Percentiles rank a stretch among this genome's conserved stretches.
These are phyloP conservation scores for Hesperophylax magnus DNA, from an alignment of 1,140 invertebrate species.

Conservation along the genomic window DNA sequence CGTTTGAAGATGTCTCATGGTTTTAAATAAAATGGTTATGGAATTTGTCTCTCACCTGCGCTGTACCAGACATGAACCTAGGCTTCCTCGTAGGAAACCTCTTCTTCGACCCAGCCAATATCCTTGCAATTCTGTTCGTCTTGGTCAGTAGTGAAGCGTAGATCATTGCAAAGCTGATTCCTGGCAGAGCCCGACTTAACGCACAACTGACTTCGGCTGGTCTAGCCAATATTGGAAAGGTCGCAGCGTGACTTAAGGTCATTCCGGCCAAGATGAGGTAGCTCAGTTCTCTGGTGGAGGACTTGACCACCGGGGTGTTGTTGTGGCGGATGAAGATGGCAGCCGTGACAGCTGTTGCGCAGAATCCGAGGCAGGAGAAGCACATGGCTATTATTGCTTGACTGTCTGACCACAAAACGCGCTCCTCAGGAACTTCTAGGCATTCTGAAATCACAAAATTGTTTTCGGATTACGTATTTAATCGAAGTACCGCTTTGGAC, in stretches of 20 bases:
- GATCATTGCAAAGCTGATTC: constrained; percentile 86
- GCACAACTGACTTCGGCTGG: constrained; percentile 79
- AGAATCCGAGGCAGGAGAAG: constrained; percentile 78
- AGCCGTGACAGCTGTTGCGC: constrained; percentile 76
- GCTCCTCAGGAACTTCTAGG: constrained; percentile 66
- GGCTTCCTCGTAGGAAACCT: constrained; percentile 85
- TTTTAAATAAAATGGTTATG: no score
- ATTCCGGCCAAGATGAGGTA: constrained; percentile 80
- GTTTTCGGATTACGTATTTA: no score
- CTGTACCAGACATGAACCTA: constrained; percentile 73
- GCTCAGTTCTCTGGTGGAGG: constrained; percentile 86
- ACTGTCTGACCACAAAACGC: constrained; percentile 73
- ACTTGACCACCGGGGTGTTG: constrained; percentile 86
- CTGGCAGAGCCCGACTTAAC: constrained; percentile 79
- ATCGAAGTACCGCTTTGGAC: background rate
- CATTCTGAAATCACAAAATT: constrained; percentile 57
- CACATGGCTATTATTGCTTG: constrained; percentile 79
- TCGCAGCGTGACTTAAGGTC: constrained; percentile 67
- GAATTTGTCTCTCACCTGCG: constrained; percentile 62
- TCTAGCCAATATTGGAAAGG: constrained; percentile 81
- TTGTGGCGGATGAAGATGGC: constrained; percentile 79
- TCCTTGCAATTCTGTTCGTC: constrained; percentile 89
- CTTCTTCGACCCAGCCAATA: constrained; percentile 87
- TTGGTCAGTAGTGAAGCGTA: constrained; percentile 88
- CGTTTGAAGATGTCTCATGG: no score